phyloP scores from a whole-genome alignment of 2,113 vertebrate genomes.

The Corythornis cristatus region DNA sequence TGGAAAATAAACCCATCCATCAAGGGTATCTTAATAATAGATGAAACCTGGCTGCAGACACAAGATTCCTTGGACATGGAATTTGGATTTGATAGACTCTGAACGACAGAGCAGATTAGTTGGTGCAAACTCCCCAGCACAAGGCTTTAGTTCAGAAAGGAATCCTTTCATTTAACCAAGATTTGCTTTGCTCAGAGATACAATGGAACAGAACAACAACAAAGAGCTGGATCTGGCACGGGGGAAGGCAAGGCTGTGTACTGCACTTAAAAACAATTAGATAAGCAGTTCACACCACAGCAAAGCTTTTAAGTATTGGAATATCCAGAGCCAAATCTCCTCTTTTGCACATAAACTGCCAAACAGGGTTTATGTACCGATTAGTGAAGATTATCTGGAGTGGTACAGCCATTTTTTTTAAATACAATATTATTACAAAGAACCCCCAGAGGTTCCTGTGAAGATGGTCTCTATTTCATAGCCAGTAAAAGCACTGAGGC shows the following conservation, averaged over 20 bases:
- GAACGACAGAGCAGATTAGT: constrained; percentile 43
- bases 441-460: constrained; percentile 63
- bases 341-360: constrained; percentile 57
- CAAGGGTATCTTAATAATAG: constrained; percentile 51
- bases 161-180: constrained; percentile 66
- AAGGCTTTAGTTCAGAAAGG: constrained; percentile 57
- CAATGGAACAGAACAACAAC: neutral
- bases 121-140: constrained; percentile 60
- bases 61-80: constrained; percentile 41
- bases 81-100: constrained; percentile 46
- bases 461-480: constrained; percentile 70
- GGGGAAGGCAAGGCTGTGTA: constrained; percentile 22
- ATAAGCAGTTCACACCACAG: neutral
- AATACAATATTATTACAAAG: constrained; percentile 70
- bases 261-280: constrained; percentile 42
- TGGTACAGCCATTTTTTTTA: constrained; percentile 52
- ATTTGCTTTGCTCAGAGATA: constrained; percentile 53
- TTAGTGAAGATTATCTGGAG: constrained; percentile 57
- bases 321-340: constrained; percentile 17
- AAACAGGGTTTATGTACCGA: constrained; percentile 64
- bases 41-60: constrained; percentile 50
- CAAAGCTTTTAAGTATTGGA: constrained; percentile 41
- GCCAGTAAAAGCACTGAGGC: constrained; percentile 71
- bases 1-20: constrained; percentile 60
- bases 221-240: neutral